A percentile compares a stretch with the other conserved stretches of the same genome.
Evolutionary conservation across 2,113 vertebrate genomes (phyloP).

Genomic region (Rhinopomastus cyanomelas): DNA sequence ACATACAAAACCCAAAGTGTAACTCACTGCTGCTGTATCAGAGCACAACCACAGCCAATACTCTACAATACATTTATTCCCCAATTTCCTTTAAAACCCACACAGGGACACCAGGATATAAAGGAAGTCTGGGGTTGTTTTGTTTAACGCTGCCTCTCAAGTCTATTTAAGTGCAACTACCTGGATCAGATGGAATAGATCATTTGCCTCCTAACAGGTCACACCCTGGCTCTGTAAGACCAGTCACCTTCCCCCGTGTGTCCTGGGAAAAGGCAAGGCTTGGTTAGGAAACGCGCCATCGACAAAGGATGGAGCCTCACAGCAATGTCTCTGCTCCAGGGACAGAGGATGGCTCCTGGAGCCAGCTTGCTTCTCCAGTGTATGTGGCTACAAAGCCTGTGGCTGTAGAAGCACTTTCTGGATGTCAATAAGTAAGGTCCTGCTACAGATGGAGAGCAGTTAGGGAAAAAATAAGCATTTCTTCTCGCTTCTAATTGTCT

Average conservation of each 20-base stretch:
- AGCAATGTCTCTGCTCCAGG: background rate
- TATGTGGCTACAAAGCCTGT: background rate
- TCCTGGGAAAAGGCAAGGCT: background rate
- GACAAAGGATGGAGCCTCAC: background rate
- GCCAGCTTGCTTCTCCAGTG: background rate
- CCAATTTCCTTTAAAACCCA: slow-evolving; percentile 9
- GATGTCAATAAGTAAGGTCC: background rate
- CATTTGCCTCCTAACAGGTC: slow-evolving; percentile 17
- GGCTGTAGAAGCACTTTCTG: background rate
- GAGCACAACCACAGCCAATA: background rate
- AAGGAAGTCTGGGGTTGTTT: slow-evolving; percentile 16
- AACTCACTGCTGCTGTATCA: background rate
- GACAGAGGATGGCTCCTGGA: background rate
- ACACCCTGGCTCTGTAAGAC: slow-evolving; percentile 9
- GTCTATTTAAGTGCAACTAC: slow-evolving; percentile 17
- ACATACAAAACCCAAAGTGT: background rate
- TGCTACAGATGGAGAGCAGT: background rate
- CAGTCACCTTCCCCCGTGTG: background rate
- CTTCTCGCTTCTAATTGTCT: background rate
- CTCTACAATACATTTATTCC: background rate
- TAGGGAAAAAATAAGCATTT: background rate
- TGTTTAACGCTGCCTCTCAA: background rate
- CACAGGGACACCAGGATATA: background rate
- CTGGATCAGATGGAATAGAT: slow-evolving; percentile 6
- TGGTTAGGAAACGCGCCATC: background rate